Conservation (phyloP, 2,113 vertebrate genomes). For the Microcebus murinus region DNA sequence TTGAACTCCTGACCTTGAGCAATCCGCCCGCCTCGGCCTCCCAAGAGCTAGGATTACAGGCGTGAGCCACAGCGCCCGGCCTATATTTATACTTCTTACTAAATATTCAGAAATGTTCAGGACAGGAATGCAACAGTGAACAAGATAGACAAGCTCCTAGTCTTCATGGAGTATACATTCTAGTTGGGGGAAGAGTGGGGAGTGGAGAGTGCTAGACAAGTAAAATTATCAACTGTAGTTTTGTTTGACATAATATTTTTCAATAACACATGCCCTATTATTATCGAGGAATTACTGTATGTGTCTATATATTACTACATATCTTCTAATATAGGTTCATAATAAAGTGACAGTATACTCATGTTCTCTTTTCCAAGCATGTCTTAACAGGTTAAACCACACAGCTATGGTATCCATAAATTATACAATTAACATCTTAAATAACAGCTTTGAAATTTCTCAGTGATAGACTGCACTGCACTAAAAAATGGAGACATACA, state of each 20-base stretch:
- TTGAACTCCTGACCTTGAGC: too few relatives aligned
- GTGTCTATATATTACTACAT: background rate
- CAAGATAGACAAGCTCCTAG: background rate
- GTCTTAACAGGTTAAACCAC: slow-evolving; percentile 20
- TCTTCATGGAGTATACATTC: background rate
- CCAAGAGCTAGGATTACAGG: too few relatives aligned
- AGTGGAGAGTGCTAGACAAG: background rate
- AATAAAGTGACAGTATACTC: slow-evolving; percentile 32
- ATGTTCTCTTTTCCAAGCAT: background rate
- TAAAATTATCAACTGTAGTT: background rate
- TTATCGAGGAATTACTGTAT: background rate
- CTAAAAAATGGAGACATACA: background rate
- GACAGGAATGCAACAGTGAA: background rate
- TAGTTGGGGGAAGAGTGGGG: background rate
- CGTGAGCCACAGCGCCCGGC: too few relatives aligned
- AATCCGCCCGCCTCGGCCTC: too few relatives aligned
- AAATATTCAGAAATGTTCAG: background rate
- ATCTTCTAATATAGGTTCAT: background rate
- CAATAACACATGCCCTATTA: background rate
- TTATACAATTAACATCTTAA: slow-evolving; percentile 52
- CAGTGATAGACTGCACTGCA: background rate
- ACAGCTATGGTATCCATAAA: background rate
- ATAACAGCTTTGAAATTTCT: slow-evolving; percentile 45
- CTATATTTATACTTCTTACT: slow-evolving; percentile 25
- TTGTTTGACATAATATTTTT: slow-evolving; percentile 7